These are phyloP conservation scores for Dipodomys merriami DNA, from an alignment of 2,113 vertebrate genomes.

Conservation along the genomic window DNA sequence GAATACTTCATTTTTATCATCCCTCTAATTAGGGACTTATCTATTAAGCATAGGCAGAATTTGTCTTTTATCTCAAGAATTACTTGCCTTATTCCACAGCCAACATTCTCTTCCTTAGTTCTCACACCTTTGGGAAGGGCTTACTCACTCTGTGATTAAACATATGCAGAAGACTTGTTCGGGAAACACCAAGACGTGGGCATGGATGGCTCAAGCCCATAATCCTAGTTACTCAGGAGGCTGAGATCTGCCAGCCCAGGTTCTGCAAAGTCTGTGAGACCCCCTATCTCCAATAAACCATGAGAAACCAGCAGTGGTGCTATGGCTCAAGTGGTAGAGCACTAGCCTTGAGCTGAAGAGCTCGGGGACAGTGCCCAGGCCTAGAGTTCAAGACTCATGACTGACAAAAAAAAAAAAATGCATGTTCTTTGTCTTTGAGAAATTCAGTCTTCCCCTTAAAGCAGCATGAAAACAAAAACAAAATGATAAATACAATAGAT, in stretches of 20 bases:
- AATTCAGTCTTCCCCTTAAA: background rate
- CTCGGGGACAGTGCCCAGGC: too few species aligned
- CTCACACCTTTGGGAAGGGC: background rate
- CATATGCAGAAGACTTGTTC: background rate
- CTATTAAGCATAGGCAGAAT: background rate
- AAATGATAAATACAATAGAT: background rate
- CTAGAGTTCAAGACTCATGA: too few species aligned
- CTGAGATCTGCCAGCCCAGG: too few species aligned
- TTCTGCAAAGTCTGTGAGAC: too few species aligned
- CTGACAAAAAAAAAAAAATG: too few species aligned
- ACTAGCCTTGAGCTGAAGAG: too few species aligned
- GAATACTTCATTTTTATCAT: background rate
- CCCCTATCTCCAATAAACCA: too few species aligned
- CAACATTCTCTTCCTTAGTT: background rate
- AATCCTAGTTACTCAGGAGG: too few species aligned
- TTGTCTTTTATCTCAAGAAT: background rate
- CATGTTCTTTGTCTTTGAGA: background rate
- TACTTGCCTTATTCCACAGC: background rate
- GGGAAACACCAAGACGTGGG: background rate
- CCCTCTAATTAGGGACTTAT: too few species aligned
- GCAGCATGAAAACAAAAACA: background rate
- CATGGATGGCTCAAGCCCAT: too few species aligned
- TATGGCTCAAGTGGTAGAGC: too few species aligned
- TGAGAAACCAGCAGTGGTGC: too few species aligned
- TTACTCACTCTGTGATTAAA: background rate